Base-by-base conservation (phyloP, 2,113 vertebrate species). In the Datnioides undecimradiatus region DNA sequence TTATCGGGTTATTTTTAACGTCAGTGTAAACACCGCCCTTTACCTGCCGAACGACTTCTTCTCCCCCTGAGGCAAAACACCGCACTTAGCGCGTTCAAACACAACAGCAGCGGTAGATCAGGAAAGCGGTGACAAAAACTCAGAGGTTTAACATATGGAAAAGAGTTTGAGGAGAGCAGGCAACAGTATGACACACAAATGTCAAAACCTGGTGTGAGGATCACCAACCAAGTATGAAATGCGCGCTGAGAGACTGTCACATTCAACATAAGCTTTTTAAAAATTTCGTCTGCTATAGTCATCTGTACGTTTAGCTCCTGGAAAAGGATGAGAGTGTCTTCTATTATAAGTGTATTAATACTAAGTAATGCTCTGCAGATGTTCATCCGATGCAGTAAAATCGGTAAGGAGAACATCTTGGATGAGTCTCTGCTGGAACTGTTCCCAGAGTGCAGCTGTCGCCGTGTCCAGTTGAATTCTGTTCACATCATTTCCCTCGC, bases 401-500 rank as follows among this genome's bases (percentile, higher is more conserved):
- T 66, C 59, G 77, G 80, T 65, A 75, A 71, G 63, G 84, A 38
- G 76, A 91, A 86, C 88, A 91, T 92, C 89, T 90, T 90, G 91
- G 87, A 88, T 77, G 88, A 81, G 83, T 92, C 85, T 89, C 71
- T 45, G 64, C 84, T 94, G 93, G 93, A 92, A 87, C 60, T 13
- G 19, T 88, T 94, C 93, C 93, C 89, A 84, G 90, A 88, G 88
- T 84, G 85, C 91, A 93, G 91, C 90, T 92, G 92, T 92, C 95
- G 93, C 94, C 93, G 94, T 94, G 97, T 97, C 96, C 96, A 96
- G 95, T 95, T 92, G 94, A 95, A 96, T 97, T 95, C 93, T 90
- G 95, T 85, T 95, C 94, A 93, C 92, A 93, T 95, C 94, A 93
- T 88, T 87, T 89, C 85, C 63, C 49, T 45, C 93, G 87, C 93